Evolutionary conservation across 2,888 invertebrate genomes (phyloP), one percentile per base, ranked within the genome.

Genomic region (Willowsia nigromaculata): DNA sequence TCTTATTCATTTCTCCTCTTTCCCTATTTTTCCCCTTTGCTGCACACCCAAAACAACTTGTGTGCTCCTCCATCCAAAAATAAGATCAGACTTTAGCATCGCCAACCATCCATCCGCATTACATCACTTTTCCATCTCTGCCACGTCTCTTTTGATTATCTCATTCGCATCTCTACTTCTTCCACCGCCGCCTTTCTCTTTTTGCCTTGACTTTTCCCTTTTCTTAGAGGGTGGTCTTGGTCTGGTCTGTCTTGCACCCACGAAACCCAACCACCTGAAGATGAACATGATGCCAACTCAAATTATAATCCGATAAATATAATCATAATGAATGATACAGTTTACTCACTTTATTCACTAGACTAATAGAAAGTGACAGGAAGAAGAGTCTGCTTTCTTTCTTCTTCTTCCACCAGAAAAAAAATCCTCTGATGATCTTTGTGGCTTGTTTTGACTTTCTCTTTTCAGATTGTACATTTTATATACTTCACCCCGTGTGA

Each of bases 121-220:
- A 56, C 87, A 68, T 81, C 85, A 78, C 59, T 59, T 59, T 86
- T 81, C 81, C 81, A 71, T 53, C 78, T 86, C 80, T 47, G 65
- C 22, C 71, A 59, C 87, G 80, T 87, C 80, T 76, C 65, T 33
- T 88, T 59, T 88, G 83, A 88, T 88, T 88, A 88, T 85, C 76
- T 85, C 62, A 53, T 47, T 65, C 76, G 27, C 74, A 78, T 85
- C 62, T 65, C 33, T n/a, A 1, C 30, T n/a, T 30, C 50, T 50
- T 18, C 82, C 30, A 4, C 13, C 11, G 5, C 27, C 15, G 5
- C 27, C 43, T 82, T 62, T 22, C 30, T 22, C 30, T 62, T 68
- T 18, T 68, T 25, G 7, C 11, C 25, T 71, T 85, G 62, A 87
- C 81, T 86, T n/a, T n/a, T n/a, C n/a, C n/a, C n/a, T n/a, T n/a